Conservation (phyloP, 1,140 invertebrate species). For the Scaptodrosophila lebanonensis region DNA sequence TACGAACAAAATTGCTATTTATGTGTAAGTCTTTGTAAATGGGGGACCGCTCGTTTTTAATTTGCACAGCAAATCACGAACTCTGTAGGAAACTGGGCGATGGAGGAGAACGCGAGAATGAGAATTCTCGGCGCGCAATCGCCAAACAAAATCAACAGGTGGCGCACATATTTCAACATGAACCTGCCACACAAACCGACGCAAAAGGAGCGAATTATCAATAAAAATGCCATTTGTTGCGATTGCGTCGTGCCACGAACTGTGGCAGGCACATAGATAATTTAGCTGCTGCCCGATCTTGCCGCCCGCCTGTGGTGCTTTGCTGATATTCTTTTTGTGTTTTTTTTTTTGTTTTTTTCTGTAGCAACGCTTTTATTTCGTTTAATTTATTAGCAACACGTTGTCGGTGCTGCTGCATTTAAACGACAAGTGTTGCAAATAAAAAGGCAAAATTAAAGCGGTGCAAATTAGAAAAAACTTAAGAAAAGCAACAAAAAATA, state of each 20-base stretch:
- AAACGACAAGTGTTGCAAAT: conserved; percentile 74
- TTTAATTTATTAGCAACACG: conserved; percentile 73
- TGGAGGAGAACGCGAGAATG: too few relatives aligned
- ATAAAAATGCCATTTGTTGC: conserved; percentile 73
- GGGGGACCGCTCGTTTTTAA: conserved; percentile 73
- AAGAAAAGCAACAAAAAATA: conserved; percentile 1
- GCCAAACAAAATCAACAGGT: conserved; percentile 70
- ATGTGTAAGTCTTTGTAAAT: conserved; percentile 71
- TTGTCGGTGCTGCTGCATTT: conserved; percentile 52
- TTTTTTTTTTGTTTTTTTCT: conserved; percentile 8
- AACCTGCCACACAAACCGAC: conserved; percentile 54
- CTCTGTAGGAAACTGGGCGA: too few relatives aligned
- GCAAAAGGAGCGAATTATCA: conserved; percentile 54
- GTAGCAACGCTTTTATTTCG: conserved; percentile 37
- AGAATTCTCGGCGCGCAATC: conserved; percentile 34
- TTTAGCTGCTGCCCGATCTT: conserved; percentile 16
- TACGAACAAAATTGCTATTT: conserved; percentile 72
- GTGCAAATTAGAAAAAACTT: conserved; percentile 52
- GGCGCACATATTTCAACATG: conserved; percentile 73
- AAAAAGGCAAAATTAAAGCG: conserved; percentile 72
- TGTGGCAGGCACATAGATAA: conserved; percentile 54
- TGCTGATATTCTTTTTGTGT: conserved; percentile 3
- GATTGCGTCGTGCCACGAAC: conserved; percentile 56
- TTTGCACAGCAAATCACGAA: conserved; percentile 70
- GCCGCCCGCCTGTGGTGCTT: conserved; percentile 26